phyloP scores from a whole-genome alignment of 1,140 invertebrate genomes.

The Papilio aristodemus region DNA sequence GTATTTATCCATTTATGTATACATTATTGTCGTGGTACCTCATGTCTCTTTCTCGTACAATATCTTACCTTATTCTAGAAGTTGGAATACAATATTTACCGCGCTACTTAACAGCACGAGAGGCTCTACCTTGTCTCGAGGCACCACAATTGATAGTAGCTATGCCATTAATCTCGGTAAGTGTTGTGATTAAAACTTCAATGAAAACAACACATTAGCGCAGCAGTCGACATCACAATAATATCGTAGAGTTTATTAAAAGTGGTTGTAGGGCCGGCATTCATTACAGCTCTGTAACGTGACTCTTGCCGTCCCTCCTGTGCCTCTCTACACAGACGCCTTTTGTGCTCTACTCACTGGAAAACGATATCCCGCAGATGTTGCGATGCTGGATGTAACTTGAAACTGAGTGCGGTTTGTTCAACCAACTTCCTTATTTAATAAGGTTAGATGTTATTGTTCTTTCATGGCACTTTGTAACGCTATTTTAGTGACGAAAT shows the following conservation, averaged over 20 bases:
- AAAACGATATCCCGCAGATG: constrained; percentile 13
- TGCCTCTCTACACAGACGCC: background rate
- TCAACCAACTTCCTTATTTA: background rate
- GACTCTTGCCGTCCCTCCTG: too few relatives aligned
- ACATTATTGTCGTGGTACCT: too few relatives aligned
- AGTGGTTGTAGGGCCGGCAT: background rate
- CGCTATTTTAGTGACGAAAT: too few relatives aligned
- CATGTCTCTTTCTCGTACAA: too few relatives aligned
- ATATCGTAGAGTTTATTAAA: constrained; percentile 17
- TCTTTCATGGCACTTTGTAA: background rate
- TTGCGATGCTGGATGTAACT: background rate
- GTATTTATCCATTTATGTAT: too few relatives aligned
- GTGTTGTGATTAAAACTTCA: background rate
- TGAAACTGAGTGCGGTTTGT: background rate
- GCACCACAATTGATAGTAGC: too few relatives aligned
- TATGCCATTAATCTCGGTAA: background rate
- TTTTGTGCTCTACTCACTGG: constrained; percentile 13
- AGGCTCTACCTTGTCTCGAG: too few relatives aligned
- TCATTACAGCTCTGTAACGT: background rate
- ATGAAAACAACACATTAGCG: background rate
- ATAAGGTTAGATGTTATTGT: background rate
- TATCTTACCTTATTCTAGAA: too few relatives aligned
- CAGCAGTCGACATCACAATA: background rate
- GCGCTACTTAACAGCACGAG: too few relatives aligned
- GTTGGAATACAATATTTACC: too few relatives aligned